Conservation (phyloP, 2,797 vertebrate genomes). For the Euthynnus affinis region DNA sequence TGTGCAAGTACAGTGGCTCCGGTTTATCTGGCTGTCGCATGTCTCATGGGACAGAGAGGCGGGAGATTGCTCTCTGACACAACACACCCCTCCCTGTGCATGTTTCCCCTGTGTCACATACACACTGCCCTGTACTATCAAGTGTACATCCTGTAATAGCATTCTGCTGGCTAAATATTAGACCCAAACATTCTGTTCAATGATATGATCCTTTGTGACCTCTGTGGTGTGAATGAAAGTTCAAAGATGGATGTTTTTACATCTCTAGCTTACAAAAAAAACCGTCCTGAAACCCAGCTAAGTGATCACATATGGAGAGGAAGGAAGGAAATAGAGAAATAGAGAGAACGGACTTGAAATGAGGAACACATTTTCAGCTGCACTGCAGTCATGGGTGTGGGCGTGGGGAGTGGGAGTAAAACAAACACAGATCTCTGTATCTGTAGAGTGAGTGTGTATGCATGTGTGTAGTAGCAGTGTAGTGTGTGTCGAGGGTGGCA, state of each 20-base stretch:
- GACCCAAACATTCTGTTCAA: background rate
- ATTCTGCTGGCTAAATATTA: slow-evolving; percentile 1
- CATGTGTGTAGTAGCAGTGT: slow-evolving; percentile 14
- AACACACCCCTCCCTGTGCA: slow-evolving; percentile 47
- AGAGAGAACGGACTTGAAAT: slow-evolving; percentile 66
- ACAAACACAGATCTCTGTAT: slow-evolving; percentile 63
- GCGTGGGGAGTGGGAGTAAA: slow-evolving; percentile 76
- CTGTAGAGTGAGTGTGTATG: slow-evolving; percentile 25
- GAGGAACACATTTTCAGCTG: slow-evolving; percentile 82
- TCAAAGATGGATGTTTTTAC: slow-evolving; percentile 22
- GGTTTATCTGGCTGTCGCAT: slow-evolving; percentile 60
- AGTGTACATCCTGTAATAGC: background rate
- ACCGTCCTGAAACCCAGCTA: slow-evolving; percentile 8
- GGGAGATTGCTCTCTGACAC: slow-evolving; percentile 51
- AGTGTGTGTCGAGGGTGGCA: slow-evolving; percentile 47
- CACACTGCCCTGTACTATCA: background rate
- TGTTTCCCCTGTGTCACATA: slow-evolving; percentile 7
- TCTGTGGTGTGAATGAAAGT: slow-evolving; percentile 22
- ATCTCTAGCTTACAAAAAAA: background rate
- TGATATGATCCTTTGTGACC: slow-evolving; percentile 22
- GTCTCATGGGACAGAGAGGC: slow-evolving; percentile 43
- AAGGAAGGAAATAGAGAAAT: slow-evolving; percentile 60
- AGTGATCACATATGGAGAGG: slow-evolving; percentile 54
- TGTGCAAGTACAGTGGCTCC: slow-evolving; percentile 18
- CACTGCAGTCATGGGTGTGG: slow-evolving; percentile 76